A percentile compares a stretch with the other conserved stretches of the same genome.
Evolutionary conservation across 2,888 invertebrate species (phyloP).

Genomic region (Chrysolina americana): DNA sequence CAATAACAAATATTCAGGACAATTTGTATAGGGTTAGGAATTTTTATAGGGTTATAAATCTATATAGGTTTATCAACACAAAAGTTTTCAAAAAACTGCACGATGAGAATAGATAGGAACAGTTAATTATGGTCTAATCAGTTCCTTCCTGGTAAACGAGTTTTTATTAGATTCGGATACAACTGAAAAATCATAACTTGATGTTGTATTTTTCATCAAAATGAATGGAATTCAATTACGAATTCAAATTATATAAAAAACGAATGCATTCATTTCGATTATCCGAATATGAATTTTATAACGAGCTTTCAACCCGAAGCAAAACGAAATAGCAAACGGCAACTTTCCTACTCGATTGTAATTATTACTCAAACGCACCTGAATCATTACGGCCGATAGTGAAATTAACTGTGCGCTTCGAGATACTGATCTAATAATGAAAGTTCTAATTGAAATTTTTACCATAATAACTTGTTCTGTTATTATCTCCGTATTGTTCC

Average conservation of each 20-base stretch:
- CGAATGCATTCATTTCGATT: not conserved
- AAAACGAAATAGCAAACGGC: not conserved
- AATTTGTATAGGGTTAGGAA: too few species aligned
- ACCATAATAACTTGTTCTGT: conserved; percentile 27
- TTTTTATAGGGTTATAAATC: too few species aligned
- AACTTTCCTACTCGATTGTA: conserved; percentile 15
- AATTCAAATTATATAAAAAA: not conserved
- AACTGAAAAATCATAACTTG: too few species aligned
- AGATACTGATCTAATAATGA: conserved; percentile 38
- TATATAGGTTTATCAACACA: too few species aligned
- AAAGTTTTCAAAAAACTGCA: too few species aligned
- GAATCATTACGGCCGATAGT: conserved; percentile 2
- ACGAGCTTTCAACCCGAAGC: not conserved
- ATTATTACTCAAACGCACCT: conserved; percentile 9
- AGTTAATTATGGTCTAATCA: too few species aligned
- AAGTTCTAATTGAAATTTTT: conserved; percentile 33
- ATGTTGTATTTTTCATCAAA: too few species aligned
- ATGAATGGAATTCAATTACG: not conserved
- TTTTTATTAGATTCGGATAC: too few species aligned
- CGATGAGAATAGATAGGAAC: too few species aligned
- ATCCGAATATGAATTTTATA: not conserved
- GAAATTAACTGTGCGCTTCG: conserved; percentile 13
- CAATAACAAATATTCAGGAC: too few species aligned
- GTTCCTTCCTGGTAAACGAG: too few species aligned
- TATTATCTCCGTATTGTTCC: conserved; percentile 26